A percentile compares a stretch with the other conserved stretches of the same genome.
Evolutionary conservation across 2,113 vertebrate species (phyloP).

Genomic region (Pangasianodon gigas): DNA sequence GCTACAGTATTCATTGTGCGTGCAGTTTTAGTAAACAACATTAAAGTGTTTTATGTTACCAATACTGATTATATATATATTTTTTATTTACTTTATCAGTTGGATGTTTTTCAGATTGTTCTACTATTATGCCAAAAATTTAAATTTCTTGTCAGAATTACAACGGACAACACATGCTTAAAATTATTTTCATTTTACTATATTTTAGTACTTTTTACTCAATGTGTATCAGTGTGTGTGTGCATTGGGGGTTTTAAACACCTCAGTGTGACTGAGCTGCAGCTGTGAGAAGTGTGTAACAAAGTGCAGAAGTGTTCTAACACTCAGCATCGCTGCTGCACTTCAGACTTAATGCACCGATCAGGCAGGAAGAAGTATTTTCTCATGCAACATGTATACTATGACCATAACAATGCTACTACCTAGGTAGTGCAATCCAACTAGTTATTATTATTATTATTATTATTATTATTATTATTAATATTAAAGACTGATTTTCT

Average conservation of each 20-base stretch:
- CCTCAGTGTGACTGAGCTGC: neutral
- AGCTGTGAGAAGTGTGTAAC: neutral
- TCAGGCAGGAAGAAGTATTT: neutral
- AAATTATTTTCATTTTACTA: neutral
- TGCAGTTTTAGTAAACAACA: neutral
- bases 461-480: no score
- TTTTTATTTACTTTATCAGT: neutral
- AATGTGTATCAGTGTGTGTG: neutral
- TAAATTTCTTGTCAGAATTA: neutral
- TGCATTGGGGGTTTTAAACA: neutral
- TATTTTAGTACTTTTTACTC: neutral
- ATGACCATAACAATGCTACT: neutral
- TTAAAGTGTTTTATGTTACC: neutral
- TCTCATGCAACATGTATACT: neutral
- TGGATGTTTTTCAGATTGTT: neutral
- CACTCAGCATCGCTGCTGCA: neutral
- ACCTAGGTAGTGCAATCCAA: no score
- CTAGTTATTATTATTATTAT: no score
- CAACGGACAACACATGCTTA: neutral
- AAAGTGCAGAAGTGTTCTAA: neutral
- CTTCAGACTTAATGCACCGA: neutral
- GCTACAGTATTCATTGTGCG: neutral
- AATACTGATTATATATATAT: neutral
- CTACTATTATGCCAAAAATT: neutral
- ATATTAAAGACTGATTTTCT: no score